Evolutionary conservation across 2,113 vertebrate species (phyloP).

Genomic region (Hemicordylus capensis): DNA sequence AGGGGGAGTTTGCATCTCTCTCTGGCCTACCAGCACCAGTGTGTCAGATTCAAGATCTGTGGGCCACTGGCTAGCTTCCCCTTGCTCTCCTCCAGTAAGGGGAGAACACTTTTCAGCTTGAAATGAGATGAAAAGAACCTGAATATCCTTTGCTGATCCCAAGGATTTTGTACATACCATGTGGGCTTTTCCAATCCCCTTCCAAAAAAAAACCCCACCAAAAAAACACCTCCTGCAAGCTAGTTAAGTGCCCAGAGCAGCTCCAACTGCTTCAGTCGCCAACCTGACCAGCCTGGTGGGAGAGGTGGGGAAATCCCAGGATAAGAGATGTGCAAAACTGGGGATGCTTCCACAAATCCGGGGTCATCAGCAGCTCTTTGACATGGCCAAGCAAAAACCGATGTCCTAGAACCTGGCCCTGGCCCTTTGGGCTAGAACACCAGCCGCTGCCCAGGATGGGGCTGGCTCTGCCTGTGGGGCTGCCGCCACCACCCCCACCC

Average conservation of each 20-base stretch:
- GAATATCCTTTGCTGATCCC: slow-evolving; percentile 19
- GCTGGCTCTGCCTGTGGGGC: neutral
- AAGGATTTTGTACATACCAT: neutral
- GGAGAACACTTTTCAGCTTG: slow-evolving; percentile 23
- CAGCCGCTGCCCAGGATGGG: too few relatives aligned
- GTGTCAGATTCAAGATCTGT: neutral
- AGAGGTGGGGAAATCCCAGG: too few relatives aligned
- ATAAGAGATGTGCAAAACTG: too few relatives aligned
- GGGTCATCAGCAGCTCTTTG: too few relatives aligned
- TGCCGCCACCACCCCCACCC: neutral
- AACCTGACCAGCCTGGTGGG: too few relatives aligned
- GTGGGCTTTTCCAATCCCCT: too few relatives aligned
- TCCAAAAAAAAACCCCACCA: too few relatives aligned
- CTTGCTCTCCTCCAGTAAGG: neutral
- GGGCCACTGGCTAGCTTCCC: neutral
- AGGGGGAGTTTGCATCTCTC: neutral
- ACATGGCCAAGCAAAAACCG: too few relatives aligned
- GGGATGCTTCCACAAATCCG: neutral
- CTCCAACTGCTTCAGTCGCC: neutral
- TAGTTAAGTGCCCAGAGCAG: neutral
- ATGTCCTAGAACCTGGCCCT: too few relatives aligned
- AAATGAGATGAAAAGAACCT: slow-evolving; percentile 40
- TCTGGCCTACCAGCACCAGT: neutral
- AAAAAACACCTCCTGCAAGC: too few relatives aligned
- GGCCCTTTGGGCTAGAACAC: too few relatives aligned